These are phyloP conservation scores for Nothobranchius furzeri DNA, from an alignment of 2,113 vertebrate genomes.

Conservation along the genomic window DNA sequence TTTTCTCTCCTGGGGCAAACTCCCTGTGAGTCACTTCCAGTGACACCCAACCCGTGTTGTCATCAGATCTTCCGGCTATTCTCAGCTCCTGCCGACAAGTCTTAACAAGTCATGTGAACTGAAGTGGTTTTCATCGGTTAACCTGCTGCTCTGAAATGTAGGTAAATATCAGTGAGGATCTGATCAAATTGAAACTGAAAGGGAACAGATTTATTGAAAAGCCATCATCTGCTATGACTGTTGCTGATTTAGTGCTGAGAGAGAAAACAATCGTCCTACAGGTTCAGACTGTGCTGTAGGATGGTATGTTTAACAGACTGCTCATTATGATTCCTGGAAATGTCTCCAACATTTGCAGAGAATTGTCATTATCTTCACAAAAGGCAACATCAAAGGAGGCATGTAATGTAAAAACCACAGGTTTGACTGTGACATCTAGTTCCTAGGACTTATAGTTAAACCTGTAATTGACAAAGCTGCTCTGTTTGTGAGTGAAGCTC, in stretches of 20 bases:
- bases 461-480: constrained; percentile 2
- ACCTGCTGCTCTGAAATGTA: neutral
- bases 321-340: neutral
- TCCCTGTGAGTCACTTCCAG: constrained; percentile 55
- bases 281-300: neutral
- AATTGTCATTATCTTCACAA: constrained; percentile 4
- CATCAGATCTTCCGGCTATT: constrained; percentile 35
- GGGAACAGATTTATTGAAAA: neutral
- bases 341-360: neutral
- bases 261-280: neutral
- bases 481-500: neutral
- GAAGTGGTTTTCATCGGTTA: neutral
- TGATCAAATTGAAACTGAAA: neutral
- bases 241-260: neutral
- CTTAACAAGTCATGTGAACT: constrained; percentile 22
- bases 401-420: constrained; percentile 25
- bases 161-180: neutral
- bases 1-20: constrained; percentile 39
- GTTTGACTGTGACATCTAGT: neutral
- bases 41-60: constrained; percentile 48
- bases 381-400: constrained; percentile 6
- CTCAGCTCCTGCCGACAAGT: constrained; percentile 33
- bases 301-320: neutral
- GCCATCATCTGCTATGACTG: neutral
- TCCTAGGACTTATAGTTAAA: neutral